A percentile compares a stretch with the other conserved stretches of the same genome.
phyloP scores from a whole-genome alignment of 1,140 invertebrate species.

The Zelostemma sp. region DNA sequence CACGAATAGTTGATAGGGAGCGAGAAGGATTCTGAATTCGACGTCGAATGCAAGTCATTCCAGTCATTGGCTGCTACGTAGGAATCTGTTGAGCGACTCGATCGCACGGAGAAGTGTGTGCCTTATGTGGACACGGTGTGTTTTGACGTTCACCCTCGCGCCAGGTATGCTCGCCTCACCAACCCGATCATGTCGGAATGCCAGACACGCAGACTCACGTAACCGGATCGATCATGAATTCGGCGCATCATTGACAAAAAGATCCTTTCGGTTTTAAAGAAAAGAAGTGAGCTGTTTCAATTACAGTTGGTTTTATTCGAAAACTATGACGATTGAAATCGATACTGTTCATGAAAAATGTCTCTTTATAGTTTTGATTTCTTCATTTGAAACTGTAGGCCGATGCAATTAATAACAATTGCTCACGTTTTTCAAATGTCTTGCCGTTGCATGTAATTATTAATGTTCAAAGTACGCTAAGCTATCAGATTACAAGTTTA shows the following conservation, averaged over 20 bases:
- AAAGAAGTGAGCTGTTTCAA: constrained; percentile 8
- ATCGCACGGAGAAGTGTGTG: constrained; percentile 41
- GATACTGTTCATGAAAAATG: constrained; percentile 2
- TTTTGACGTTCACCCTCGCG: constrained; percentile 67
- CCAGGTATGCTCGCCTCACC: constrained; percentile 55
- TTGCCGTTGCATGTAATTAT: constrained; percentile 18
- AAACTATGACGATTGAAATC: constrained; percentile 3
- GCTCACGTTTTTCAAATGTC: constrained; percentile 5
- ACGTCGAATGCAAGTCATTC: constrained; percentile 69
- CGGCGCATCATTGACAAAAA: constrained; percentile 15
- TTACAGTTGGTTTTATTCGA: neutral
- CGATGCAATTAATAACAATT: constrained; percentile 1
- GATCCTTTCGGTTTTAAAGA: neutral
- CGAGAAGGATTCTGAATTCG: constrained; percentile 61
- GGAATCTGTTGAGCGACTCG: constrained; percentile 55
- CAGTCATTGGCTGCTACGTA: constrained; percentile 67
- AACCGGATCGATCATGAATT: constrained; percentile 36
- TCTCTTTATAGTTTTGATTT: neutral
- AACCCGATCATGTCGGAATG: constrained; percentile 56
- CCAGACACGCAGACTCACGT: constrained; percentile 41
- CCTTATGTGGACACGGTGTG: constrained; percentile 60
- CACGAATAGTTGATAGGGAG: constrained; percentile 31
- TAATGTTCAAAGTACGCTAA: constrained; percentile 9
- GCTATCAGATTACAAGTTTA: constrained; percentile 25
- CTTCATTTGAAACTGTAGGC: neutral